These are phyloP conservation scores for Cetoscarus ocellatus DNA, from an alignment of 2,797 vertebrate genomes.

Conservation along the genomic window DNA sequence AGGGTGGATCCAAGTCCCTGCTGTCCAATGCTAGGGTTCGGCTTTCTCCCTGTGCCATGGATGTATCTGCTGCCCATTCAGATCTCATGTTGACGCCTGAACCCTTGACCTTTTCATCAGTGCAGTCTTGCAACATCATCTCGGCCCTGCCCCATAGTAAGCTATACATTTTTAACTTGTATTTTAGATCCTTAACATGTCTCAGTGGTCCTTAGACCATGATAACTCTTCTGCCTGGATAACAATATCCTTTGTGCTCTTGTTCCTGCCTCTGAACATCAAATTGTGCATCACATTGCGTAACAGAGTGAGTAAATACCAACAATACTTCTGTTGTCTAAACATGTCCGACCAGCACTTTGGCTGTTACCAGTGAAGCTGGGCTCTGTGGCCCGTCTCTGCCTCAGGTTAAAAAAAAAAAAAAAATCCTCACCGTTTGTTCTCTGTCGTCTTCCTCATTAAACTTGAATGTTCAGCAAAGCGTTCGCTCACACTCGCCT, in stretches of 20 bases:
- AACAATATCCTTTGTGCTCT: not conserved
- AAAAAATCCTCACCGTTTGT: constrained; percentile 18
- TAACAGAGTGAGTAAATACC: not conserved
- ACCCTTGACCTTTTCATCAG: too few species aligned
- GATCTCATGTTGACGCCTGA: too few species aligned
- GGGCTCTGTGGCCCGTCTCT: not conserved
- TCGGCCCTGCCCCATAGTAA: too few species aligned
- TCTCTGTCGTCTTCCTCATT: constrained; percentile 45
- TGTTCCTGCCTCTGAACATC: not conserved
- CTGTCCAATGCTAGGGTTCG: too few species aligned
- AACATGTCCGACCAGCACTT: constrained; percentile 15
- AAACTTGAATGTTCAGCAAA: constrained; percentile 61
- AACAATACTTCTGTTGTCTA: constrained; percentile 2
- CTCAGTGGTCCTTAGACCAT: not conserved
- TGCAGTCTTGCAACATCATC: too few species aligned
- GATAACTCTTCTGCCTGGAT: not conserved
- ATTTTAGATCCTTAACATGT: too few species aligned
- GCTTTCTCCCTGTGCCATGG: too few species aligned
- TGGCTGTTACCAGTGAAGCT: constrained; percentile 19
- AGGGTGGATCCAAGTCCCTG: too few species aligned
- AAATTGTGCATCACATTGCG: not conserved
- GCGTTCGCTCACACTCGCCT: constrained; percentile 40
- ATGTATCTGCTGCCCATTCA: too few species aligned
- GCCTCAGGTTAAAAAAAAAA: constrained; percentile 24
- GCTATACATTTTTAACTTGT: too few species aligned